phyloP scores from a whole-genome alignment of 2,113 vertebrate genomes.

The Phylloscopus trochilus region DNA sequence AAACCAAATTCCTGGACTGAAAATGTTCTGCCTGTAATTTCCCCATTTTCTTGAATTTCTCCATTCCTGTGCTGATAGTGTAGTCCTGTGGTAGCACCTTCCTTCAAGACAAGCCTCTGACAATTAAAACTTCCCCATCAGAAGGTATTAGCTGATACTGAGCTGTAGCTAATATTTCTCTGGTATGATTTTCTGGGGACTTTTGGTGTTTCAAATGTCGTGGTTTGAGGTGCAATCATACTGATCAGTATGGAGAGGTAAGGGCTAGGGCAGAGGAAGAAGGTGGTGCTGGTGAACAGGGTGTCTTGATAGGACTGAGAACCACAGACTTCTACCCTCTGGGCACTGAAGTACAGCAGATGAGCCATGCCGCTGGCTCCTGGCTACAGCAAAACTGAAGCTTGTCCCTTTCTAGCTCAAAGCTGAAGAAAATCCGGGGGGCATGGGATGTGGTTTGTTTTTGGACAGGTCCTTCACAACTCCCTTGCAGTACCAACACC shows the following conservation, averaged over 20 bases:
- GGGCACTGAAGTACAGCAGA: neutral
- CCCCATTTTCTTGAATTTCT: neutral
- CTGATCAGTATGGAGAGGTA: no score
- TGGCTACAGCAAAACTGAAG: neutral
- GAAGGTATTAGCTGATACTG: neutral
- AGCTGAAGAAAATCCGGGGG: neutral
- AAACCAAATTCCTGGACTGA: neutral
- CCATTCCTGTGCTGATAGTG: neutral
- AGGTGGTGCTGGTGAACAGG: neutral
- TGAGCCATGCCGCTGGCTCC: neutral
- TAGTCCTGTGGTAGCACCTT: neutral
- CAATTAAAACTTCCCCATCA: neutral
- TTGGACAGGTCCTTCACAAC: neutral
- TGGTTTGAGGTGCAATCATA: no score
- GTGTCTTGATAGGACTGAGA: neutral
- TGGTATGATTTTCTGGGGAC: neutral
- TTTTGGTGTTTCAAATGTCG: fast-evolving
- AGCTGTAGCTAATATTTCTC: neutral
- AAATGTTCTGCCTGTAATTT: neutral
- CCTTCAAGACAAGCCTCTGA: neutral
- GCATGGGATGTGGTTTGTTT: fast-evolving
- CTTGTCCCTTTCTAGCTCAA: neutral
- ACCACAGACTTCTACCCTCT: fast-evolving
- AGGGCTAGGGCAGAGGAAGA: neutral
- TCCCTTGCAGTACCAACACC: neutral